Percentiles rank a stretch among this genome's conserved stretches.
Conservation (phyloP, 2,888 invertebrate species). For the Melanchra persicariae region DNA sequence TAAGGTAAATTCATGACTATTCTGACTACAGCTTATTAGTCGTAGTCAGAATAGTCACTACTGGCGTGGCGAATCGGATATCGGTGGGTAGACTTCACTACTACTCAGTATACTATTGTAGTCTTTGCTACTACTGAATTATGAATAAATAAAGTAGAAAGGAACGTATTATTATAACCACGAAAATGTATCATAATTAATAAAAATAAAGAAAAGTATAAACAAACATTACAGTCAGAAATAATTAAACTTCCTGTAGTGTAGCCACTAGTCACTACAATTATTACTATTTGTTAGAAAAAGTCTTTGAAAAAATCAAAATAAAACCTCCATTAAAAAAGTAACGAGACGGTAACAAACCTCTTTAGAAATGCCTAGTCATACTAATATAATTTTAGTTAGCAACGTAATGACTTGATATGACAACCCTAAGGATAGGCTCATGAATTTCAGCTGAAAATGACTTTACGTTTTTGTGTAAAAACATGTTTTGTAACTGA, state of each 20-base stretch:
- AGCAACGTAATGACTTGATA: constrained; percentile 50
- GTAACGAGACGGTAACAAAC: constrained; percentile 47
- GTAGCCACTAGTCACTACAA: neutral
- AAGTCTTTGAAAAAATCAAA: neutral
- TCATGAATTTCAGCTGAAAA: constrained; percentile 48
- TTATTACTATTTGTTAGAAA: too few relatives aligned
- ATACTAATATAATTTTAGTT: constrained; percentile 77
- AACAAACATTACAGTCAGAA: neutral
- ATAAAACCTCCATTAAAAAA: constrained; percentile 6
- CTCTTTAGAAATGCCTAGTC: constrained; percentile 71
- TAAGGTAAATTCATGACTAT: neutral
- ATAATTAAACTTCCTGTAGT: neutral
- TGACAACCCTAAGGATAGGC: constrained; percentile 47
- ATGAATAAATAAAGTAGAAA: too few relatives aligned
- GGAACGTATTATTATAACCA: neutral
- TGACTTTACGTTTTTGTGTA: constrained; percentile 32
- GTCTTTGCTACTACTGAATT: too few relatives aligned
- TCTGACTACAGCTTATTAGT: too few relatives aligned
- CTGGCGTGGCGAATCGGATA: neutral
- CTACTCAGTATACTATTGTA: too few relatives aligned
- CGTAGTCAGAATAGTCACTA: too few relatives aligned
- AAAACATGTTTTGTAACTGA: neutral
- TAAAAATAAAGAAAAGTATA: neutral
- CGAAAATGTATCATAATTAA: neutral
- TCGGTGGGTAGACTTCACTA: neutral